Conservation (phyloP, 1,140 invertebrate species). For the Nasonia giraulti region DNA sequence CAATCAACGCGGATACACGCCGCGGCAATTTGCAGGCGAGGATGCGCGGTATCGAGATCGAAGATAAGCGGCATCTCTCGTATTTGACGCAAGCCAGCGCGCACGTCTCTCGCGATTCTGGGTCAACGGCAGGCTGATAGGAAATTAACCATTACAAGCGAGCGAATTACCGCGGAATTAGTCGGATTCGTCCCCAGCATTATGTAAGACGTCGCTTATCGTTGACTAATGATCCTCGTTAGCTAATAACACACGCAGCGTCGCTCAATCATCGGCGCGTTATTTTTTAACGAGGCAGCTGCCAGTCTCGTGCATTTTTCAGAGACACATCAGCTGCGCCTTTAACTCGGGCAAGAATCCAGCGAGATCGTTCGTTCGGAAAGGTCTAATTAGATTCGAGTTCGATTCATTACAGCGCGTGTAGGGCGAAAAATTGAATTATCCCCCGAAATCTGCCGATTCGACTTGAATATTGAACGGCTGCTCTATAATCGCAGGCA, state of each 20-base stretch:
- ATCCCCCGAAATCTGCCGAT: neutral
- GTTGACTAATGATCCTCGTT: too few species aligned
- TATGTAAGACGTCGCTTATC: too few species aligned
- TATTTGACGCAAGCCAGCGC: too few species aligned
- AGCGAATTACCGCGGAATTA: constrained; percentile 8
- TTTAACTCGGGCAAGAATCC: neutral
- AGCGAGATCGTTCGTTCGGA: neutral
- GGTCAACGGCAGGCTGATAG: neutral
- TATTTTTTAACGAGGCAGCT: neutral
- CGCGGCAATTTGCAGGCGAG: neutral
- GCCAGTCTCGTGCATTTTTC: neutral
- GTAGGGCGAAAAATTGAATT: neutral
- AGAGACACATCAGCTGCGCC: neutral
- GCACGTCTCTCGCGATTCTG: too few species aligned
- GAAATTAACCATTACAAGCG: constrained; percentile 39
- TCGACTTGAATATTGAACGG: too few species aligned
- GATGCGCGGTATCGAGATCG: neutral
- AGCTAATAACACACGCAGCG: too few species aligned
- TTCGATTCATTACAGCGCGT: neutral
- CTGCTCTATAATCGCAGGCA: too few species aligned
- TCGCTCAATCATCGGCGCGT: neutral
- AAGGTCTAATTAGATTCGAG: neutral
- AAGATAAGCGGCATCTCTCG: too few species aligned
- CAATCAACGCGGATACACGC: too few species aligned
- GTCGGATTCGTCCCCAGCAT: neutral